Evolutionary conservation across 1,140 invertebrate species (phyloP).

Genomic region (Brachionus rubens): DNA sequence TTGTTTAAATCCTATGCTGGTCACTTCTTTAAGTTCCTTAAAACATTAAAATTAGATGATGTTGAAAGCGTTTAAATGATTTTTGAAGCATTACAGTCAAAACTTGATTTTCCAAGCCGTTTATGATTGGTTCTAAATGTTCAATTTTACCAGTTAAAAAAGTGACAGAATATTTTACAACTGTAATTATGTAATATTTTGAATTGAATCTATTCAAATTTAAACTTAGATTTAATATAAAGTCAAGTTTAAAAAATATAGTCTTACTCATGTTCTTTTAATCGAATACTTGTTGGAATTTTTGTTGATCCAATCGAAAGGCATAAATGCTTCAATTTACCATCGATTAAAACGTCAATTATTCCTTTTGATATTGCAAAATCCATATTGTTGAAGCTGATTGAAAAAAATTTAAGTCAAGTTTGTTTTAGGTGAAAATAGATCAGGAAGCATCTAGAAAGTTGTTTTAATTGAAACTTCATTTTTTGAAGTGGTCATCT

Average conservation of each 20-base stretch:
- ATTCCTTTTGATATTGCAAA: slow-evolving; percentile 17
- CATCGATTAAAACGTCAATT: slow-evolving; percentile 36
- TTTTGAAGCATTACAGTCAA: slow-evolving; percentile 41
- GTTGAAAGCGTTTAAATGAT: not conserved
- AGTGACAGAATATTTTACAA: slow-evolving; percentile 52
- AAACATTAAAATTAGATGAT: slow-evolving; percentile 33
- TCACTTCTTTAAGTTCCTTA: slow-evolving; percentile 63
- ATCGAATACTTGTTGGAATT: slow-evolving; percentile 14
- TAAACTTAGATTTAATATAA: not conserved
- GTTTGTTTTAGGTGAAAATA: not conserved
- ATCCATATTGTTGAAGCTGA: slow-evolving; percentile 33
- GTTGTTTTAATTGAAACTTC: no score
- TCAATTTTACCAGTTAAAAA: slow-evolving; percentile 59
- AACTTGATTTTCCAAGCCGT: slow-evolving; percentile 44
- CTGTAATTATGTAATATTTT: slow-evolving; percentile 18
- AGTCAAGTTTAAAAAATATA: not conserved
- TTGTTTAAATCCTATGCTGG: slow-evolving; percentile 56
- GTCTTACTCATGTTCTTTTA: slow-evolving; percentile 46
- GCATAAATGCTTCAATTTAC: slow-evolving; percentile 35
- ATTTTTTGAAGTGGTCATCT: no score
- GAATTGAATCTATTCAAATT: slow-evolving; percentile 15
- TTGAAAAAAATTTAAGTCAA: not conserved
- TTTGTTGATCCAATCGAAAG: slow-evolving; percentile 30
- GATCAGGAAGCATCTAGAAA: no score
- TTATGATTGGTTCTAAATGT: slow-evolving; percentile 47